Conservation (phyloP, 2,888 invertebrate species). For the Dolomedes plantarius region DNA sequence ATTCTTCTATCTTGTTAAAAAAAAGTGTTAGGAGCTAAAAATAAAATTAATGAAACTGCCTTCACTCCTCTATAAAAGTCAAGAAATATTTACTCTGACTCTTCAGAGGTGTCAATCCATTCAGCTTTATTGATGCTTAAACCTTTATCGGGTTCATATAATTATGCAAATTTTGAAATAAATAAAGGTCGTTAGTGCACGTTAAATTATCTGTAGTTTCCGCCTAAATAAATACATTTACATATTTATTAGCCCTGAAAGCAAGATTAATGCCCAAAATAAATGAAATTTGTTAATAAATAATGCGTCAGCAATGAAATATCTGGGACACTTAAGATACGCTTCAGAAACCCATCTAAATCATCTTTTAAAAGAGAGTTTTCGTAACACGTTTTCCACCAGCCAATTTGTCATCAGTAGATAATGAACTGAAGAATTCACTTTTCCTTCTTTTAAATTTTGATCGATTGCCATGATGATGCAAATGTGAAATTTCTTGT, state of each 20-base stretch:
- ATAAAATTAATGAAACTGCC: too few species aligned
- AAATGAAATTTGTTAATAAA: slow-evolving; percentile 7
- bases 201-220: background rate
- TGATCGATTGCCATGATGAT: background rate
- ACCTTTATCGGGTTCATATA: background rate
- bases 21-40: too few species aligned
- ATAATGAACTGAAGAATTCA: background rate
- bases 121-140: background rate
- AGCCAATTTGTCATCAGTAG: slow-evolving; percentile 7
- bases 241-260: background rate
- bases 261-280: slow-evolving; percentile 1
- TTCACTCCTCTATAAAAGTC: too few species aligned
- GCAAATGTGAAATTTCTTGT: background rate
- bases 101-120: background rate
- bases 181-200: background rate
- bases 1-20: too few species aligned
- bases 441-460: background rate
- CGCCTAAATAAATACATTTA: background rate
- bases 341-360: background rate
- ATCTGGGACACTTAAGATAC: background rate
- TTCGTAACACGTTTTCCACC: background rate
- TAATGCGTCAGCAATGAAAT: background rate
- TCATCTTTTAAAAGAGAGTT: slow-evolving; percentile 7
- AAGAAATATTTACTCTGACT: too few species aligned
- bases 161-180: background rate